Evolutionary conservation across 1,140 invertebrate species (phyloP), one percentile per base, ranked within the genome.

Genomic region (Pygmarrhopalites habei): DNA sequence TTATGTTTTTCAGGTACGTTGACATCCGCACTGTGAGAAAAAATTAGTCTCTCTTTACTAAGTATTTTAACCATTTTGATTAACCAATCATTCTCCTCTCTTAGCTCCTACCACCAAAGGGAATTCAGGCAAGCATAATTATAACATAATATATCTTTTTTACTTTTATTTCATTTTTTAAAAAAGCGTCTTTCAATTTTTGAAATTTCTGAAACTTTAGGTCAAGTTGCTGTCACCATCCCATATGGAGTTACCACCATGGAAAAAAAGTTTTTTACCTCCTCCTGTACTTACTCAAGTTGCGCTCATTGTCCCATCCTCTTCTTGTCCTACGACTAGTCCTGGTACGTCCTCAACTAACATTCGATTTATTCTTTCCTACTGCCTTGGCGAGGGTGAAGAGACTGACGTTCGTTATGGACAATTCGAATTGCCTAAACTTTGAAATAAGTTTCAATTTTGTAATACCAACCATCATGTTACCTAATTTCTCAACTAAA

Each of bases 1-100:
- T 58, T 70, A 70, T 46, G 64, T 64, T 35, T 70, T 70, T 28
- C 68, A 70, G 39, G 49, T 70, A n/a, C n/a, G n/a, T n/a, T n/a
- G n/a, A n/a, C n/a, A n/a, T n/a, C n/a, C n/a, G n/a, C n/a, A n/a
- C n/a, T n/a, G n/a, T n/a, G n/a, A n/a, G n/a, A n/a, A n/a, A n/a
- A n/a, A n/a, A n/a, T n/a, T n/a, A n/a, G n/a, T n/a, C n/a, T n/a
- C n/a, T n/a, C n/a, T n/a, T n/a, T n/a, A n/a, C n/a, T n/a, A n/a
- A n/a, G n/a, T n/a, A n/a, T n/a, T n/a, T n/a, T n/a, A n/a, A n/a
- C n/a, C n/a, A n/a, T n/a, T n/a, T n/a, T n/a, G n/a, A n/a, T n/a
- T n/a, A n/a, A n/a, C n/a, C n/a, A n/a, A n/a, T n/a, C n/a, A n/a
- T n/a, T n/a, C n/a, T n/a, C n/a, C n/a, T n/a, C n/a, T n/a, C n/a